Base-by-base conservation (phyloP, 2,113 vertebrate species). In the Rutilus rutilus region DNA sequence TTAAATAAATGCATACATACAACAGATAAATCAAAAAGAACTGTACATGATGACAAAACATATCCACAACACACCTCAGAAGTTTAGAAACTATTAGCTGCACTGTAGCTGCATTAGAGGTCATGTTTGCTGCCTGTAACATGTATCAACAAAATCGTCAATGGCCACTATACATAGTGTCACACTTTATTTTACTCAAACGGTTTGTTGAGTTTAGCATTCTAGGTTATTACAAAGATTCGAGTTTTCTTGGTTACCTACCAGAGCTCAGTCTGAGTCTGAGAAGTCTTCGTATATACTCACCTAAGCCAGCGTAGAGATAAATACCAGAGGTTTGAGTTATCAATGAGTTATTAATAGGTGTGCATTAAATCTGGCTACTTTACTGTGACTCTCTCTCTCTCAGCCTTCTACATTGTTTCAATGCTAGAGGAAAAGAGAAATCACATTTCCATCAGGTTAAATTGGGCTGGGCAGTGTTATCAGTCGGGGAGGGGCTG, bases 381-480 rank as follows among this genome's bases (percentile, higher is more conserved):
- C 82, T 65, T 87, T 59, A 78, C 39, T 54, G 27, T 54, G 64
- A 45, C 62, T 74, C 89, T 90, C 90, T 87, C 59, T 87, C 78
- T 82, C 42, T 80, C 89, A 89, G 89, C 86, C 30, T 64, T 80
- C 82, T 82, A 54, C 78, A 90, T 90, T 93, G 92, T 93, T 93
- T 91, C 91, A 93, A 95, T 93, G 96, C 96, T 94, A 95, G 95
- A 94, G 96, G 97, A 93, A 92, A 93, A 95, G 92, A 94, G 93
- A 96, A 98, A 97, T 97, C 96, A 97, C 97, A 97, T 98, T 97
- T 97, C 96, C 96, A 96, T 97, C 96, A 96, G 96, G 94, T 95
- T 97, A 97, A 97, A 98, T 97, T 97, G 97, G 96, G 95, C 94
- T 94, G 96, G 97, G 97, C 96, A 97, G 95, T 95, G 97, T 97